phyloP scores from a whole-genome alignment of 2,113 vertebrate species.

The Megaceryle torquata region DNA sequence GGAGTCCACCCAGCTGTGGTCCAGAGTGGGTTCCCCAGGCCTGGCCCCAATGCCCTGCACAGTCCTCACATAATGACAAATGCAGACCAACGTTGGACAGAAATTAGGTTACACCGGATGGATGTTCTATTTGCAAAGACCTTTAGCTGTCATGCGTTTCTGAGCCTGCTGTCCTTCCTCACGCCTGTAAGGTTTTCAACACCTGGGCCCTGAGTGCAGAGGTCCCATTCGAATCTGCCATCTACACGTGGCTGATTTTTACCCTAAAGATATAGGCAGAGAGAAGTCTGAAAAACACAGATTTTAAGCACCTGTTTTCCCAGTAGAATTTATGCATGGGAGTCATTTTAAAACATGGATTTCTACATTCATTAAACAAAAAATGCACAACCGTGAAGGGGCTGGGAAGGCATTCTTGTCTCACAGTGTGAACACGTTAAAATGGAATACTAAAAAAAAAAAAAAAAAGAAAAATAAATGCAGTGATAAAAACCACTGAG shows the following conservation, averaged over 20 bases:
- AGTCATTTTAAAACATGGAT: not conserved
- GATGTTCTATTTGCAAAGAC: not conserved
- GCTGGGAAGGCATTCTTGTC: not conserved
- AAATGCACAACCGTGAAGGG: accelerated
- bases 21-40: not conserved
- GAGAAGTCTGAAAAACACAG: not conserved
- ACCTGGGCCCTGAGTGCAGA: not conserved
- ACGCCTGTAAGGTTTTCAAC: not conserved
- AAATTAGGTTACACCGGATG: not conserved
- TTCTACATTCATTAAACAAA: not conserved
- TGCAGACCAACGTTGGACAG: accelerated
- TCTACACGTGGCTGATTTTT: not conserved
- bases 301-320: not conserved
- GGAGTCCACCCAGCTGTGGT: not conserved
- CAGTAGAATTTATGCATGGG: not conserved
- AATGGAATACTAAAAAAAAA: not conserved
- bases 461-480: not conserved
- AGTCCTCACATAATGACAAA: not conserved
- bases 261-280: not conserved
- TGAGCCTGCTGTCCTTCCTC: not conserved
- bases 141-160: not conserved
- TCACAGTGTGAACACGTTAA: not conserved
- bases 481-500: not conserved
- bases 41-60: not conserved
- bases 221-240: not conserved